phyloP scores from a whole-genome alignment of 2,113 vertebrate genomes.

The Pristiophorus japonicus region DNA sequence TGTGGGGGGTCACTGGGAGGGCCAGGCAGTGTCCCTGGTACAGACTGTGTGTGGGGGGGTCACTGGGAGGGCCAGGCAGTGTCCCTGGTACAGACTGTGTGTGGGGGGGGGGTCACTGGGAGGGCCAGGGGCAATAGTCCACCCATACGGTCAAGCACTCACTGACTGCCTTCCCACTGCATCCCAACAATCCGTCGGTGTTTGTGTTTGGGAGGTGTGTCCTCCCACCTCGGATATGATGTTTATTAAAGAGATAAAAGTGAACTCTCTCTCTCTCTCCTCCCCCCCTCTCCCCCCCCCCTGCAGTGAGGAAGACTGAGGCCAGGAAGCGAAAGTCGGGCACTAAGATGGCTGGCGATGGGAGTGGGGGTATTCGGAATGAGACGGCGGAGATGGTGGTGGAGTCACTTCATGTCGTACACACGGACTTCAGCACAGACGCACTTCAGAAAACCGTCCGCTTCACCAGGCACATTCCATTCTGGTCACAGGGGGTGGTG shows the following conservation, averaged over 20 bases:
- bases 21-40: not conserved
- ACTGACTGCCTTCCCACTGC: not conserved
- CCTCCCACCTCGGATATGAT: not conserved
- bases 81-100: not conserved
- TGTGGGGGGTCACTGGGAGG: not conserved
- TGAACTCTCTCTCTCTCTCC: not conserved
- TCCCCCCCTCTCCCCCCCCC: not conserved
- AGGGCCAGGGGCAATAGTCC: not conserved
- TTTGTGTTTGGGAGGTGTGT: not conserved
- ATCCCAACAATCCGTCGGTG: not conserved
- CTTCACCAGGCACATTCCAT: conserved; percentile 69
- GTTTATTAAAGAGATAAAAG: not conserved
- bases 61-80: not conserved
- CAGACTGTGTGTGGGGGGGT: not conserved
- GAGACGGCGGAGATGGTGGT: conserved; percentile 59
- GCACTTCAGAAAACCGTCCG: conserved; percentile 80
- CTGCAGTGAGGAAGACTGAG: not conserved
- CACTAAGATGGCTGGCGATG: conserved; percentile 42
- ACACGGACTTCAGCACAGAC: conserved; percentile 77
- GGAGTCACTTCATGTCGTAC: conserved; percentile 61
- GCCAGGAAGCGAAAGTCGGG: not conserved
- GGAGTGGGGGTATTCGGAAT: conserved; percentile 43
- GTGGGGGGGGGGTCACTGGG: not conserved
- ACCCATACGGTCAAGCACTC: too few relatives aligned
- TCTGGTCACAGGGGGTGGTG: conserved; percentile 75